phyloP scores from a whole-genome alignment of 2,113 vertebrate genomes.

The Nothobranchius kuhntae region DNA sequence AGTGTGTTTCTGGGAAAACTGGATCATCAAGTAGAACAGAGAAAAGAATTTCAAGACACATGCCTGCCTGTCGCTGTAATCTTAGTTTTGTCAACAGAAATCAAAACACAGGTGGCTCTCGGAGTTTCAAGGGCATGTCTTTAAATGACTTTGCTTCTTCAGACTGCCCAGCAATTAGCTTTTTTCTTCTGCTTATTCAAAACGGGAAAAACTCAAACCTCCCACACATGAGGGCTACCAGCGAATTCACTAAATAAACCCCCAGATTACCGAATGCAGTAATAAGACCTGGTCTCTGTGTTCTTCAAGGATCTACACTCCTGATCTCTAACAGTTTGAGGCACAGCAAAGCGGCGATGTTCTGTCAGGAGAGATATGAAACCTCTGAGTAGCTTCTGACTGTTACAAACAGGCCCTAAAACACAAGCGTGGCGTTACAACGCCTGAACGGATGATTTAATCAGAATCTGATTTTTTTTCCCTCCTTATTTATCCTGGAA shows the following conservation, averaged over 20 bases:
- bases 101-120: too few species aligned
- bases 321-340: neutral
- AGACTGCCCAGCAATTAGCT: neutral
- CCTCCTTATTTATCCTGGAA: neutral
- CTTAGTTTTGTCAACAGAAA: too few species aligned
- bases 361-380: constrained; percentile 8
- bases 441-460: constrained; percentile 13
- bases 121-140: too few species aligned
- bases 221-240: neutral
- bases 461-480: neutral
- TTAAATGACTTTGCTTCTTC: neutral
- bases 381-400: neutral
- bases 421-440: neutral
- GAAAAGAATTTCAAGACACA: too few species aligned
- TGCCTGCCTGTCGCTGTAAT: too few species aligned
- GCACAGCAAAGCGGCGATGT: neutral
- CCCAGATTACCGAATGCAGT: neutral
- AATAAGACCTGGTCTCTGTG: neutral
- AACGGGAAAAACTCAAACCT: too few species aligned
- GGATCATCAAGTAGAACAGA: too few species aligned
- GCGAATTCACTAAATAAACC: neutral
- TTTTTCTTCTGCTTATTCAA: neutral
- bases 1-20: too few species aligned
- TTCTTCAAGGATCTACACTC: constrained; percentile 2
- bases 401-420: constrained; percentile 16